Conservation (phyloP, 2,888 invertebrate genomes). For the Taenaris catops region DNA sequence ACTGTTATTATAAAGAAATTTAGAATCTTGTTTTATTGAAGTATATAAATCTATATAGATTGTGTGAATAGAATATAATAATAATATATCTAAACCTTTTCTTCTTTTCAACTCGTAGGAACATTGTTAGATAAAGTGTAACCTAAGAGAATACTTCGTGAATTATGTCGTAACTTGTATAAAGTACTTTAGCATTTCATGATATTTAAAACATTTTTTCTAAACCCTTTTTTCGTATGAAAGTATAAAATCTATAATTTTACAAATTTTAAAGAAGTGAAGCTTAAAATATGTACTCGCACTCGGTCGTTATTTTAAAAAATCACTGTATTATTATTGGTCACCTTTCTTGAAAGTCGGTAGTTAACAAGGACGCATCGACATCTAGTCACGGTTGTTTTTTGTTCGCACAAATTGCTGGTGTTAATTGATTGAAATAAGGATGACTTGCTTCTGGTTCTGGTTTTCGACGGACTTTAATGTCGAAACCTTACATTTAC, state of each 20-base stretch:
- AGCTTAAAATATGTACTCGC: slow-evolving; percentile 9
- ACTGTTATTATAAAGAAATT: no score
- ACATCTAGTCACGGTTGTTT: slow-evolving; percentile 54
- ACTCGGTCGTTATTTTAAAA: slow-evolving; percentile 16
- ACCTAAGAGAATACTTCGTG: no score
- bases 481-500: no score
- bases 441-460: slow-evolving; percentile 59
- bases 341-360: slow-evolving; percentile 27
- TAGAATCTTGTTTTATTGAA: no score
- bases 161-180: no score
- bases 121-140: no score
- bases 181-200: no score
- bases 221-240: slow-evolving; percentile 2
- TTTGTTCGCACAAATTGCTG: slow-evolving; percentile 57
- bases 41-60: no score
- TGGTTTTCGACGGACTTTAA: no score
- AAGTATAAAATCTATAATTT: slow-evolving; percentile 9
- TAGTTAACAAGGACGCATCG: slow-evolving; percentile 62
- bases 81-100: no score
- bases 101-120: no score
- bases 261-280: slow-evolving; percentile 1
- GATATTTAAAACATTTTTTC: slow-evolving; percentile 2
- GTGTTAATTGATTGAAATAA: slow-evolving; percentile 66
- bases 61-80: no score
- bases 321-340: slow-evolving; percentile 23